Evolutionary conservation across 2,113 vertebrate species (phyloP), one percentile per base, ranked within the genome.

Genomic region (Leucopternis melanops): DNA sequence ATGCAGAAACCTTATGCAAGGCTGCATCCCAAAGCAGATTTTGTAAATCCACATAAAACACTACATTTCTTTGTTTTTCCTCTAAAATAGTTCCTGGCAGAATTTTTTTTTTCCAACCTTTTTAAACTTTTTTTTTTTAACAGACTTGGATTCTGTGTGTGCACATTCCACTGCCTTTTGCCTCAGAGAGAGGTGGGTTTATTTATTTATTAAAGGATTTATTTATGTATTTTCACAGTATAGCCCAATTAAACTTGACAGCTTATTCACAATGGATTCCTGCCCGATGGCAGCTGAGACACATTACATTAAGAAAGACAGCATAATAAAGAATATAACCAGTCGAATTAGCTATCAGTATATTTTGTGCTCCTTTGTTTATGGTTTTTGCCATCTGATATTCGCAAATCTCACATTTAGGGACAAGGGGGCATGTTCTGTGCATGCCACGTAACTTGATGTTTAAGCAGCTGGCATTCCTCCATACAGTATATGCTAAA

Each of bases 241-340:
- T 42, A 95, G 88, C 84, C 92, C 95, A 97, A 97, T 98, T 97
- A 97, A 98, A 96, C 47, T 27, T 96, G 97, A 97, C 93, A 97
- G 90, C 74, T 96, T 97, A 96, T 96, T 97, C 95, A 95, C 77
- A 85, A 47, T 73, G 79, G 91, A 86, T 88, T 83, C 66, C 82
- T 94, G 65, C 87, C 85, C 71, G 55, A 88, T 92, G 94, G 74
- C 93, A 97, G 86, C 72, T 93, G 77, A 95, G 95, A 96, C 81
- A 96, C 72, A 58, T 86, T 81, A 75, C 83, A 89, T 96, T 96
- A 94, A 92, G 83, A 81, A 89, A 95, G 92, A 95, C 84, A 96
- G 92, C 94, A 85, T 86, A 93, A 96, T 95, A 92, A 87, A 97
- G 77, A 86, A 59, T 40, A 67, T 88, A 94, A 93, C 42, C 86